Base-by-base conservation (phyloP, 2,113 vertebrate genomes). In the Lophotis ruficrista region DNA sequence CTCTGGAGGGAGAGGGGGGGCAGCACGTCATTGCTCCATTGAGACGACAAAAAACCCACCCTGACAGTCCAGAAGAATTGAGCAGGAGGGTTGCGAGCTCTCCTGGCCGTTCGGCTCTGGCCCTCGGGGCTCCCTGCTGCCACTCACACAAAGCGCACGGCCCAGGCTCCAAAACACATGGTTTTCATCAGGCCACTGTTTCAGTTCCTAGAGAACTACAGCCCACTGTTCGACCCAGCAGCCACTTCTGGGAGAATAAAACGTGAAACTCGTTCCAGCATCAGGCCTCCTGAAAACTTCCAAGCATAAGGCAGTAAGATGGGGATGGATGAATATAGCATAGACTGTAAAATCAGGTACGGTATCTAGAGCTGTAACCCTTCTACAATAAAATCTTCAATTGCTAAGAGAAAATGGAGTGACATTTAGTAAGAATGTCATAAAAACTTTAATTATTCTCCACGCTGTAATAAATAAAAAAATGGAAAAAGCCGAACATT, bases 71-170 rank as follows among this genome's bases (percentile, higher is more conserved):
- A 57, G 58, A 33, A 47, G 37, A 90, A 96, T 68, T 95, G 97
- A 97, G 96, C 97, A 95, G 95, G 96, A 91, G 81, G 94, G 75
- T 90, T 97, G 64, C 96, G 90, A 86, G 96, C 90, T 98, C 95
- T 97, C 96, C 95, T 97, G 83, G 98, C 96, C 43, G 96, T 96
- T 95, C 89, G 83, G 96, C 97, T 99, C 94, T 82, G 68, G 97
- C 96, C 96, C 68, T 84, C 86, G 57, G 89, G 82, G 76, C 96
- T 98, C 95, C 98, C 98, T 96, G 98, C 97, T 91, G 97, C 98
- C 90, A 98, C 96, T 94, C 98, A 98, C 97, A 98, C 94, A 98
- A 98, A 97, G 91, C 96, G 83, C 83, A 98, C 70, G 58, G 96
- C 96, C 98, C 31, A 8, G 96, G 97, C 96, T 98, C 98, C 97